phyloP scores from a whole-genome alignment of 2,113 vertebrate genomes.

The Arothron firmamentum region DNA sequence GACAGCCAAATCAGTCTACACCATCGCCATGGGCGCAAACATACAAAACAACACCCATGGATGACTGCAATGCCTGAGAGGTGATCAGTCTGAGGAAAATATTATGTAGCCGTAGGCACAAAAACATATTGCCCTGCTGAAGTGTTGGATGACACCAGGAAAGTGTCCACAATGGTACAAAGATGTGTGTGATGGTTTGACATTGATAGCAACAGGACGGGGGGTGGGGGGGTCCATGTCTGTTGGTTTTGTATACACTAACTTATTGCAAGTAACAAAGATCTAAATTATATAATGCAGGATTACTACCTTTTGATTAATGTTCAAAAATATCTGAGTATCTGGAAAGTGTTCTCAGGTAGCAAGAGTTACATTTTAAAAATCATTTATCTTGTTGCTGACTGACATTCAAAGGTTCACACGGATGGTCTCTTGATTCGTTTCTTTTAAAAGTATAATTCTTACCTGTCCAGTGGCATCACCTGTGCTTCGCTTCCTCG shows the following conservation, averaged over 20 bases:
- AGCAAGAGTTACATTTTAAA: too few relatives aligned
- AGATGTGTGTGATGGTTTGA: neutral
- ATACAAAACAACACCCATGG: constrained; percentile 8
- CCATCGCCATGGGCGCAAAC: constrained; percentile 40
- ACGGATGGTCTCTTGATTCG: neutral
- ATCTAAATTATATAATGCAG: too few relatives aligned
- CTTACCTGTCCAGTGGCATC: constrained; percentile 14
- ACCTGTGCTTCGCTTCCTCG: constrained; percentile 12
- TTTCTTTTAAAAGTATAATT: neutral
- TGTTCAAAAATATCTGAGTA: too few relatives aligned
- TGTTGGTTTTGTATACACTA: too few relatives aligned
- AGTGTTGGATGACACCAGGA: constrained; percentile 38
- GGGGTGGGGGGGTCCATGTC: too few relatives aligned
- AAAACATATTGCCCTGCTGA: constrained; percentile 31
- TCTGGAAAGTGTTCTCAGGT: too few relatives aligned
- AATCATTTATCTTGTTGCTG: too few relatives aligned
- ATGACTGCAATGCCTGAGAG: constrained; percentile 29
- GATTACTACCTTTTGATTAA: too few relatives aligned
- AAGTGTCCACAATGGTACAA: constrained; percentile 7
- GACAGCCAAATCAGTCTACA: constrained; percentile 47
- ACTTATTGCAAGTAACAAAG: too few relatives aligned
- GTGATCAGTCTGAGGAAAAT: constrained; percentile 38
- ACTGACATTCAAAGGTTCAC: neutral
- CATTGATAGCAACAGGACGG: neutral
- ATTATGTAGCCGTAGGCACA: constrained; percentile 41